Conservation (phyloP, 2,113 vertebrate species). For the Callaeas wilsoni region DNA sequence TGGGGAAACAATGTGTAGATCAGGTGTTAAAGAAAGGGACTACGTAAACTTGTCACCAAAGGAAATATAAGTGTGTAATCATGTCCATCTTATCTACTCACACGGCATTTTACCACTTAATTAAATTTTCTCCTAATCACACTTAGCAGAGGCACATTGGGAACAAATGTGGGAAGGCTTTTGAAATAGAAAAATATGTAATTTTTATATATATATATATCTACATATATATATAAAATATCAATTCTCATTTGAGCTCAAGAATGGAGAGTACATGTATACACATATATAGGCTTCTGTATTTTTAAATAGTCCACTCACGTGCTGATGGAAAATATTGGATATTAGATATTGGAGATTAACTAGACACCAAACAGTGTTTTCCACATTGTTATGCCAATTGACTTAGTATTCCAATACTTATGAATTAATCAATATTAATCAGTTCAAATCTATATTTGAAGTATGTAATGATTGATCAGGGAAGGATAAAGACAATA, state of each 20-base stretch:
- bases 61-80: not conserved
- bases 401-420: not conserved
- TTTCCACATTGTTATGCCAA: not conserved
- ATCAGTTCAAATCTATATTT: not conserved
- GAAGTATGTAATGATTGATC: not conserved
- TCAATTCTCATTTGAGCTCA: not conserved
- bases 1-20: rapidly evolving
- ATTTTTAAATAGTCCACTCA: not conserved
- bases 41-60: not conserved
- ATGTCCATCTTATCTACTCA: not conserved
- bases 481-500: not conserved
- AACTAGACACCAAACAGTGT: not conserved
- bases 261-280: rapidly evolving
- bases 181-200: not conserved
- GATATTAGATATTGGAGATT: not conserved
- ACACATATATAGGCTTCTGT: not conserved
- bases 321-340: not conserved
- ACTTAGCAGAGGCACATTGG: not conserved
- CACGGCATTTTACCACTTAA: not conserved
- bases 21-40: not conserved
- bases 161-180: not conserved
- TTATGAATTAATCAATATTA: not conserved
- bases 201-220: too few relatives aligned
- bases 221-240: not conserved
- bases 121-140: not conserved